A percentile compares a stretch with the other conserved stretches of the same genome.
These are phyloP conservation scores for Percina caprodes DNA, from an alignment of 2,113 vertebrate genomes.

Conservation along the genomic window DNA sequence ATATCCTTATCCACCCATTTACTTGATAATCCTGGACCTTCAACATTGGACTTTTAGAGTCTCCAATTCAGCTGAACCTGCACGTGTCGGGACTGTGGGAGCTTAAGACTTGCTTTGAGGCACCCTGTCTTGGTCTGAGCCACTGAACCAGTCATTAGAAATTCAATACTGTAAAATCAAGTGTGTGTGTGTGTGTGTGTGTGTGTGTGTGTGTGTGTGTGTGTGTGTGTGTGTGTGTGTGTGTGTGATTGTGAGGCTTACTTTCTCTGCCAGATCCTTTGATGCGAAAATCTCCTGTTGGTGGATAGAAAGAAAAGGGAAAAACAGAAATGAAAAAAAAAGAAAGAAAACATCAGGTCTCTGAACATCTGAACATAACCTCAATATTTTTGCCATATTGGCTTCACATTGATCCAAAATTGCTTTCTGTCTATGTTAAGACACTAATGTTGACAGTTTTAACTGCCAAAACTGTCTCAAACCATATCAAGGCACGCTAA, in stretches of 20 bases:
- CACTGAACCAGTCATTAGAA: slow-evolving; percentile 9
- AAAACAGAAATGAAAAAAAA: background rate
- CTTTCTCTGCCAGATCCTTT: slow-evolving; percentile 79
- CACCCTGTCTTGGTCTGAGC: background rate
- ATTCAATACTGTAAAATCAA: slow-evolving; percentile 20
- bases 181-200: slow-evolving; percentile 20
- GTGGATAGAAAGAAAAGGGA: slow-evolving; percentile 1
- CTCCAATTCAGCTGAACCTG: background rate
- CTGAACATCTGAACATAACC: background rate
- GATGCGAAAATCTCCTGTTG: slow-evolving; percentile 77
- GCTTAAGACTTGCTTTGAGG: background rate
- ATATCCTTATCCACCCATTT: background rate
- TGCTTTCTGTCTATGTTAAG: slow-evolving; percentile 22
- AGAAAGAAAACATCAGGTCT: background rate
- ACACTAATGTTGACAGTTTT: slow-evolving; percentile 1
- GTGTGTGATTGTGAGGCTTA: slow-evolving; percentile 59
- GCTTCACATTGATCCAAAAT: background rate
- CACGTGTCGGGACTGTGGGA: background rate
- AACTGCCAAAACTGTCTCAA: slow-evolving; percentile 11
- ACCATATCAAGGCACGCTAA: background rate
- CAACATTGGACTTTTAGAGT: background rate
- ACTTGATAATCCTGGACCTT: background rate
- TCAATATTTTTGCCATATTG: background rate
- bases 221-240: background rate
- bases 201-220: slow-evolving; percentile 11